These are phyloP conservation scores for Lepidochrysops patricia DNA, from an alignment of 2,888 invertebrate species.

Conservation along the genomic window DNA sequence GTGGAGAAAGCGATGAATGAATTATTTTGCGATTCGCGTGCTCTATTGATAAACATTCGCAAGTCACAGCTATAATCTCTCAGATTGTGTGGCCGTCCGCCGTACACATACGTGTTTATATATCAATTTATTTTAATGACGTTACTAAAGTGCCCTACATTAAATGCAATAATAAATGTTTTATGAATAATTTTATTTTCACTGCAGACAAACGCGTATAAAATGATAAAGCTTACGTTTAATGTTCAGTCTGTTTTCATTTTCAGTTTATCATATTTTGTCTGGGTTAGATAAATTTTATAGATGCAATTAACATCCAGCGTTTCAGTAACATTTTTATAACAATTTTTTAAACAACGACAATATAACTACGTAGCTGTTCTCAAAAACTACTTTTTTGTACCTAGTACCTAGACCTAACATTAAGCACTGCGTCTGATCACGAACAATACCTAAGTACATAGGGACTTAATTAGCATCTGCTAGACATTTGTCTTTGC, in stretches of 20 bases:
- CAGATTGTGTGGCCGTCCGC: neutral
- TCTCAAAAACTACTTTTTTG: neutral
- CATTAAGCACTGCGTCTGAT: neutral
- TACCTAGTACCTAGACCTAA: neutral
- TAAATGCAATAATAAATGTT: neutral
- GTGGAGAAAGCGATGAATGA: neutral
- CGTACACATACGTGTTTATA: neutral
- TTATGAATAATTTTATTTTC: neutral
- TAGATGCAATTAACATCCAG: too few species aligned
- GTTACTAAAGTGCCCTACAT: neutral
- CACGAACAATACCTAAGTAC: neutral
- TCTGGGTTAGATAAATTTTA: neutral
- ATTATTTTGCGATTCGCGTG: too few species aligned
- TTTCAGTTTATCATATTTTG: neutral
- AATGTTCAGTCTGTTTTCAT: neutral
- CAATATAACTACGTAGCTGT: too few species aligned
- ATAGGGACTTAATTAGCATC: neutral
- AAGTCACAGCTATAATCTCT: neutral
- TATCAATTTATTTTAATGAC: neutral
- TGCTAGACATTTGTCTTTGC: conserved; percentile 1
- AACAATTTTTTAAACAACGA: too few species aligned
- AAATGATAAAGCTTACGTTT: neutral
- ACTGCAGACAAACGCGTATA: neutral
- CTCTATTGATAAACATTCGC: neutral
- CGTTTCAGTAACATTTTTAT: too few species aligned